Conservation (phyloP, 1,140 invertebrate genomes). For the Bombus superbus region DNA sequence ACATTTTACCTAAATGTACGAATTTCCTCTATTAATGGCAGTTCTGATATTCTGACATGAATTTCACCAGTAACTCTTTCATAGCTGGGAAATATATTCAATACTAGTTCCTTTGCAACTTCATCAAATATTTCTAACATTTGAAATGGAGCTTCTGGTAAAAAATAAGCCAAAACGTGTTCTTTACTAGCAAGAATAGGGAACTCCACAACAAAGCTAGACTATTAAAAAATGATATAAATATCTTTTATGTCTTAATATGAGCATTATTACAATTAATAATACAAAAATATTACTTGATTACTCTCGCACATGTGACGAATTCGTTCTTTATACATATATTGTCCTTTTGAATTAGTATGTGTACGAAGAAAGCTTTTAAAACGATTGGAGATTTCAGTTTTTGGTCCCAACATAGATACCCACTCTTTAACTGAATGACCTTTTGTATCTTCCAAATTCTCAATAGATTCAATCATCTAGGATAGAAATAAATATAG, state of each 20-base stretch:
- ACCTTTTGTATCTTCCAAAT: constrained; percentile 97
- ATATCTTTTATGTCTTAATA: not conserved
- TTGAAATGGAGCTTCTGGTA: constrained; percentile 98
- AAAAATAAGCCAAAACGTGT: constrained; percentile 97
- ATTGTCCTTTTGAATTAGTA: constrained; percentile 93
- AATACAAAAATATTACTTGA: constrained; percentile 76
- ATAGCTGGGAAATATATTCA: constrained; percentile 98
- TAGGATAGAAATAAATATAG: constrained; percentile 72
- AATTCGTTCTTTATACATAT: constrained; percentile 96
- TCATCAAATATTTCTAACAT: constrained; percentile 98
- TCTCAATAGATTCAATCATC: constrained; percentile 98
- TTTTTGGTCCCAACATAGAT: constrained; percentile 96
- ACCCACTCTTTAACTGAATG: constrained; percentile 98
- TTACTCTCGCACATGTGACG: constrained; percentile 97
- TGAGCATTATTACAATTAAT: no score
- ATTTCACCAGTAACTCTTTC: constrained; percentile 96
- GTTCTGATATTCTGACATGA: constrained; percentile 96
- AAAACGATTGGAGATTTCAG: constrained; percentile 98
- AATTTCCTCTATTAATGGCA: constrained; percentile 98
- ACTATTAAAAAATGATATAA: constrained; percentile 79
- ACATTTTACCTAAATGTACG: constrained; percentile 90
- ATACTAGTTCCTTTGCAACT: constrained; percentile 96
- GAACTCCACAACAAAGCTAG: constrained; percentile 97
- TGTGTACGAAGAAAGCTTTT: constrained; percentile 97
- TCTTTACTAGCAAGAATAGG: constrained; percentile 94